Conservation (phyloP, 1,140 invertebrate species). For the Magallana ariakensis region DNA sequence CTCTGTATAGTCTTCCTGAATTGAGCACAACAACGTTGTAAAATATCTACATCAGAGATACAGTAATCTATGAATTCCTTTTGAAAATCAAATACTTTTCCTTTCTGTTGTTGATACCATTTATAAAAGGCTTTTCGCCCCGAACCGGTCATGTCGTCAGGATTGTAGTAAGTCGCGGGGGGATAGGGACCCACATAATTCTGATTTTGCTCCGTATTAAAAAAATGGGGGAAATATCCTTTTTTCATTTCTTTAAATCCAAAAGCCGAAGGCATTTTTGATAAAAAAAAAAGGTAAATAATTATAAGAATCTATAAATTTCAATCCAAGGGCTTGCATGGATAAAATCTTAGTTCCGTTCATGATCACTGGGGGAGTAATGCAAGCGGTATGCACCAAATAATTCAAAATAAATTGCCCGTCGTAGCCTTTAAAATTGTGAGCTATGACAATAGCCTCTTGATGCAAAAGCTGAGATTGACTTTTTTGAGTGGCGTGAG, state of each 20-base stretch:
- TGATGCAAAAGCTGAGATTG: neutral
- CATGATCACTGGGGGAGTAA: neutral
- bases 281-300: constrained; percentile 25
- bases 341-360: constrained; percentile 22
- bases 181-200: constrained; percentile 52
- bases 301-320: constrained; percentile 44
- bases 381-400: neutral
- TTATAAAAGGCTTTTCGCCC: neutral
- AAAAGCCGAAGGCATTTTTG: constrained; percentile 45
- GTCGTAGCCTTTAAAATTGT: constrained; percentile 33
- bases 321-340: neutral
- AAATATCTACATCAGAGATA: neutral
- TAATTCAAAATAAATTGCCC: neutral
- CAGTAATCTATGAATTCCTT: neutral
- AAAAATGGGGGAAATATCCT: constrained; percentile 59
- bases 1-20: no score
- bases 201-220: constrained; percentile 47
- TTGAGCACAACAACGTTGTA: no score
- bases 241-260: constrained; percentile 38
- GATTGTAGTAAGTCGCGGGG: neutral
- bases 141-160: constrained; percentile 25
- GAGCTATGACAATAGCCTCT: neutral
- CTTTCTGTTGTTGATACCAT: neutral
- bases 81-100: neutral
- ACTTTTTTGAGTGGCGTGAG: neutral